These are phyloP conservation scores for Platycheirus rosarum DNA, from an alignment of 2,888 invertebrate species.

Conservation along the genomic window DNA sequence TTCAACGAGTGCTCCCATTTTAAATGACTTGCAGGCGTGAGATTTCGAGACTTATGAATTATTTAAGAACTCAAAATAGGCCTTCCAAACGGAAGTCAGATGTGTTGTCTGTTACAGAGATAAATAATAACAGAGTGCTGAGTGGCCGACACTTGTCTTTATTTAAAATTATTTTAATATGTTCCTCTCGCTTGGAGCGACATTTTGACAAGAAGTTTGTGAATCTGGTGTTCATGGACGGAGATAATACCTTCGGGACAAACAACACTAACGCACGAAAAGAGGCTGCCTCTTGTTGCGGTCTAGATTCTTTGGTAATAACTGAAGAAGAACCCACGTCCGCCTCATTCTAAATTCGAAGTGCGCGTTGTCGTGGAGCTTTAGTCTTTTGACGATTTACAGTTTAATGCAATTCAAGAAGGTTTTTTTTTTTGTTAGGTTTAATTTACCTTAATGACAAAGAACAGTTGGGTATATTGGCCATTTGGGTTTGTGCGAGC, in stretches of 20 bases:
- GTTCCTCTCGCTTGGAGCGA: slow-evolving; percentile 18
- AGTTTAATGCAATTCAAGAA: slow-evolving; percentile 30
- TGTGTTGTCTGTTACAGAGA: neutral
- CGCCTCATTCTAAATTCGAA: slow-evolving; percentile 52
- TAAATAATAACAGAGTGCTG: too few relatives aligned
- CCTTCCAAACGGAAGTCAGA: too few relatives aligned
- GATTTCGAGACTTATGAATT: slow-evolving; percentile 50
- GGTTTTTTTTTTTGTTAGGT: slow-evolving; percentile 6
- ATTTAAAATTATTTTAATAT: slow-evolving; percentile 57
- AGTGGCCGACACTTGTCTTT: slow-evolving; percentile 19
- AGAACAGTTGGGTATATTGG: slow-evolving; percentile 58
- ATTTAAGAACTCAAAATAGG: slow-evolving; percentile 26
- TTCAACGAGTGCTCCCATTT: too few relatives aligned
- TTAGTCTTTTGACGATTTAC: slow-evolving; percentile 41
- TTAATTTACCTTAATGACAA: slow-evolving; percentile 54
- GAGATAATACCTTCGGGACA: neutral
- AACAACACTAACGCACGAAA: slow-evolving; percentile 2
- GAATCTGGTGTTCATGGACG: neutral
- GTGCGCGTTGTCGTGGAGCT: slow-evolving; percentile 31
- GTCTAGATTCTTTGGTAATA: slow-evolving; percentile 33
- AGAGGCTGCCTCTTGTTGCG: slow-evolving; percentile 5
- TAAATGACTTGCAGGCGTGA: slow-evolving; percentile 18
- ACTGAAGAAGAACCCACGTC: slow-evolving; percentile 25
- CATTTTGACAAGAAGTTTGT: slow-evolving; percentile 5
- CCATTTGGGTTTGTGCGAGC: too few relatives aligned